Base-by-base conservation (phyloP, 2,888 invertebrate genomes). In the Drosophila lutescens region DNA sequence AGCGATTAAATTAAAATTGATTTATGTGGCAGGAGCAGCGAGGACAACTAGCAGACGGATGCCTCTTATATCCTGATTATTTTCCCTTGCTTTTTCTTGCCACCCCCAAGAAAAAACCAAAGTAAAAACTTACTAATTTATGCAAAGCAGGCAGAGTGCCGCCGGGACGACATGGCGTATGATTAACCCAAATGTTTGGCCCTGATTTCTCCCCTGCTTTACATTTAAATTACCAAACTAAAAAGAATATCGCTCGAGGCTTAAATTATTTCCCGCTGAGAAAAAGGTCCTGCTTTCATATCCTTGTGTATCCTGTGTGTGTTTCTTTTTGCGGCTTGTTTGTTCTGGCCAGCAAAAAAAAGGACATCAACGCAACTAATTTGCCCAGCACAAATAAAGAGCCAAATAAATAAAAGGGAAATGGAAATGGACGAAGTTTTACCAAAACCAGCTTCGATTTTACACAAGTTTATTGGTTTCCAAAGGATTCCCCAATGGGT, bases 1-100 rank as follows among this genome's bases (percentile, higher is more conserved):
- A 89, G 80, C 80, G 89, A 83, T 87, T 88, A 87, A 88, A 89
- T 89, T 89, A 76, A 85, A 87, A 87, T 86, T 87, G 86, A 87
- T 89, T 87, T 85, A 88, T 85, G 78, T 74, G 75, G 76, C 75
- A 73, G 71, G 70, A n/a, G 71, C 38, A 41, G 15, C 49, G 54
- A 41, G 60, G 57, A 55, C 67, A 72, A 60, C 74, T 68, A 72
- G 40, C 59, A 53, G 46, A 53, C 62, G 60, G 68, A 62, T 57
- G 72, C 47, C 72, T 36, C 15, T 30, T 56, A 54, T 59, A 32
- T 62, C 61, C 67, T 63, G 59, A 57, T 83, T 67, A 76, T 40
- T 44, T 67, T 67, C 56, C 38, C 38, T 51, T 15, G 36, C 36
- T 58, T 38, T 41, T 53, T 43, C 50, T 2, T 4, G 0, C 2